Evolutionary conservation across 2,113 vertebrate genomes (phyloP), one percentile per base, ranked within the genome.

Genomic region (Myrmecobius fasciatus): DNA sequence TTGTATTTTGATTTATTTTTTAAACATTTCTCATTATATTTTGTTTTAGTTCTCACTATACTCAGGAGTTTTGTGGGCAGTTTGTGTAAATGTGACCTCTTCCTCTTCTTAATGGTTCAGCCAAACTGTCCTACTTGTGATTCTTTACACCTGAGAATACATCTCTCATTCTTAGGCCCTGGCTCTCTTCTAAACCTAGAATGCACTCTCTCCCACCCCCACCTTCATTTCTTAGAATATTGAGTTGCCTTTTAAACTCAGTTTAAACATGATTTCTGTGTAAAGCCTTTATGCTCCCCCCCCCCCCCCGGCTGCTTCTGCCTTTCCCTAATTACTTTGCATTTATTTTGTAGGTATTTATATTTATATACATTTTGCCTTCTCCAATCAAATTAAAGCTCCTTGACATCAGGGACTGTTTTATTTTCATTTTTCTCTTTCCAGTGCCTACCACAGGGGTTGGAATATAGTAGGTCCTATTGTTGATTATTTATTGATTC

Each of bases 361-460:
- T 52, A 17, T 25, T 22, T 51, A 36, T 52, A 3, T 31, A 53
- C 2, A 46, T 53, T 60, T 67, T 67, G 60, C 17, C 31, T 95
- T 93, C 22, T 91, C 91, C 51, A 93, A 52, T 9, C 52, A 52
- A 25, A 56, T 17, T 91, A 28, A 89, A 60, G 36, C 89, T 94
- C 93, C 26, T 92, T 90, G 9, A 91, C 75, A 22, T 47, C 52
- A 56, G 25, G 91, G 25, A 54, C 46, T 31, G 53, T 7, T 91
- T 89, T 67, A 31, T 67, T 46, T 91, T 6, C 25, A 31, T 67
- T n/a, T 91, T 53, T 53, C 36, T 52, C 75, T 46, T 36, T 89
- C 22, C 53, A 54, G 2, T 8, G 89, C 56, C 54, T 91, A 92
- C n/a, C 22, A 88, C 43, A 75, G 25, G 7, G 93, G 1, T 89